Percentiles rank a stretch among this genome's conserved stretches.
phyloP scores from a whole-genome alignment of 1,140 invertebrate genomes.

The Megalopta genalis region DNA sequence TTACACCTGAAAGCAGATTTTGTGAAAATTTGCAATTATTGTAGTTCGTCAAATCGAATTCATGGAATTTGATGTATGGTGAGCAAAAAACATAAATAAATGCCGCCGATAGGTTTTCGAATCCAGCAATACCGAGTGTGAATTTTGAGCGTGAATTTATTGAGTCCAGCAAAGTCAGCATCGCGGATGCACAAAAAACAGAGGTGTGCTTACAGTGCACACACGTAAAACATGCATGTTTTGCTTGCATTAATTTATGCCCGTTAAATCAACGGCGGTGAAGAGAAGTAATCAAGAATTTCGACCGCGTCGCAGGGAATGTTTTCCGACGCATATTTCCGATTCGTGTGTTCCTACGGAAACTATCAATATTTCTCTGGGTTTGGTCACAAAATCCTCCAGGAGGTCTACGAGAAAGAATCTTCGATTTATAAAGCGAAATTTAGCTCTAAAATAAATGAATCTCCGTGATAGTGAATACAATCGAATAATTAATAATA shows the following conservation, averaged over 20 bases:
- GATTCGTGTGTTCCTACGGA: constrained; percentile 14
- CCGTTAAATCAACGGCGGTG: constrained; percentile 39
- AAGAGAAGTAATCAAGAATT: constrained; percentile 67
- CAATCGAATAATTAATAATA: too few species aligned
- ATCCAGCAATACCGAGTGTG: constrained; percentile 27
- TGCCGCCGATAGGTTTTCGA: not conserved
- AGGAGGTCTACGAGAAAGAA: not conserved
- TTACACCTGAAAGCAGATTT: too few species aligned
- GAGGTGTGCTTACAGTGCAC: constrained; percentile 2
- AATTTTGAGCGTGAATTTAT: constrained; percentile 42
- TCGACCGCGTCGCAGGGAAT: constrained; percentile 25
- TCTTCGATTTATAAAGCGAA: not conserved
- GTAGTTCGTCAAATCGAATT: too few species aligned
- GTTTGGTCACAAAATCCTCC: not conserved
- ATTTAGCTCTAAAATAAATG: not conserved
- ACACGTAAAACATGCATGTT: constrained; percentile 18
- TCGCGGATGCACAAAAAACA: constrained; percentile 23
- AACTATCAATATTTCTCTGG: constrained; percentile 1
- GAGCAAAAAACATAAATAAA: not conserved
- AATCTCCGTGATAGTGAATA: too few species aligned
- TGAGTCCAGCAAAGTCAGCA: constrained; percentile 60
- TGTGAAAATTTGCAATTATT: too few species aligned
- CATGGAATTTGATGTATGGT: not conserved
- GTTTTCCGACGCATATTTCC: constrained; percentile 3
- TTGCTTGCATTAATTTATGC: constrained; percentile 45